Evolutionary conservation across 2,113 vertebrate species (phyloP).

Genomic region (Polyodon spathula): DNA sequence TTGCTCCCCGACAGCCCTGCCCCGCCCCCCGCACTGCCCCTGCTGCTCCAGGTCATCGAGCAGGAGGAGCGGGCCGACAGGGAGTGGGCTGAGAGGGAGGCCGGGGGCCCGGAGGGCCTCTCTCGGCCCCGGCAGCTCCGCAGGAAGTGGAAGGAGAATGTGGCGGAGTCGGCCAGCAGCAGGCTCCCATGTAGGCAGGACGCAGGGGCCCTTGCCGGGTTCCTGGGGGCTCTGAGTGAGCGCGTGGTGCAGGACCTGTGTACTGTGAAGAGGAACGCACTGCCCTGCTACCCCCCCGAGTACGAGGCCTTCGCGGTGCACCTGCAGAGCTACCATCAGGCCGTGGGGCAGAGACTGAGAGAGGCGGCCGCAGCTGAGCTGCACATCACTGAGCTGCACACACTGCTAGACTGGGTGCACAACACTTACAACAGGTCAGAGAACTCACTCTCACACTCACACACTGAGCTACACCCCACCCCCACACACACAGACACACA

Average conservation of each 20-base stretch:
- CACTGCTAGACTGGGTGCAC: slow-evolving; percentile 77
- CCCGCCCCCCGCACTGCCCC: slow-evolving; percentile 57
- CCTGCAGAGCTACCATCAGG: slow-evolving; percentile 71
- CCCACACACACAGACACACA: too few relatives aligned
- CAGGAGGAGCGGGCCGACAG: slow-evolving; percentile 69
- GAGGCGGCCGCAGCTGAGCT: slow-evolving; percentile 50
- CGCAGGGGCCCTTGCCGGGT: slow-evolving; percentile 39
- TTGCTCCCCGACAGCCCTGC: slow-evolving; percentile 47
- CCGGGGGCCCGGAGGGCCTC: slow-evolving; percentile 9
- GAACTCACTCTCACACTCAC: not conserved
- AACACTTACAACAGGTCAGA: slow-evolving; percentile 74
- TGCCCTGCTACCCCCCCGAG: slow-evolving; percentile 65
- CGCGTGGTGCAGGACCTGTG: slow-evolving; percentile 65
- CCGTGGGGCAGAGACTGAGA: slow-evolving; percentile 53
- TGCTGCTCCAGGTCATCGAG: slow-evolving; percentile 71
- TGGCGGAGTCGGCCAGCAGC: slow-evolving; percentile 48
- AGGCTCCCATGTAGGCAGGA: slow-evolving; percentile 50
- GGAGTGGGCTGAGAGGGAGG: slow-evolving; percentile 29
- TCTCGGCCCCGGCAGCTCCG: slow-evolving; percentile 55
- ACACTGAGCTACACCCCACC: too few relatives aligned
- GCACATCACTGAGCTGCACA: slow-evolving; percentile 67
- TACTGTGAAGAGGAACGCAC: slow-evolving; percentile 60
- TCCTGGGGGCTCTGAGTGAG: slow-evolving; percentile 56
- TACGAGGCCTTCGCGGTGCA: slow-evolving; percentile 70
- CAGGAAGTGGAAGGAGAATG: slow-evolving; percentile 63